A percentile compares a stretch with the other conserved stretches of the same genome.
These are phyloP conservation scores for fruit fly (Drosophila melanogaster) DNA, from an alignment of 1,140 invertebrate species.

Conservation along the genomic window Release_6_plus_ISO1_MT NT_033779.5:21691001-21691500, in stretches of 20 bases:
- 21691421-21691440: conserved; percentile 47
- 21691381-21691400: conserved; percentile 19
- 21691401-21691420: conserved; percentile 16
- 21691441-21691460: conserved; percentile 78
- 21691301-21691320: conserved; percentile 67
- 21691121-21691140: too few species aligned
- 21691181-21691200: too few species aligned
- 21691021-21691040: too few species aligned
- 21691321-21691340: conserved; percentile 55
- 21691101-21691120: too few species aligned
- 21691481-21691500: conserved; percentile 47
- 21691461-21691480: conserved; percentile 70
- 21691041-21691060: too few species aligned
- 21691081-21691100: too few species aligned
- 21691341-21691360: conserved; percentile 14
- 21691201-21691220: conserved; percentile 52
- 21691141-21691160: too few species aligned
- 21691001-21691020: too few species aligned
- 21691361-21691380: conserved; percentile 34
- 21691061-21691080: too few species aligned
- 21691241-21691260: conserved; percentile 42
- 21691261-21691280: neutral
- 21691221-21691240: conserved; percentile 78
- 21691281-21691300: neutral
- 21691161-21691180: too few species aligned